Evolutionary conservation across 2,888 invertebrate species (phyloP), one percentile per base, ranked within the genome.

Genomic region (Patella caerulea): DNA sequence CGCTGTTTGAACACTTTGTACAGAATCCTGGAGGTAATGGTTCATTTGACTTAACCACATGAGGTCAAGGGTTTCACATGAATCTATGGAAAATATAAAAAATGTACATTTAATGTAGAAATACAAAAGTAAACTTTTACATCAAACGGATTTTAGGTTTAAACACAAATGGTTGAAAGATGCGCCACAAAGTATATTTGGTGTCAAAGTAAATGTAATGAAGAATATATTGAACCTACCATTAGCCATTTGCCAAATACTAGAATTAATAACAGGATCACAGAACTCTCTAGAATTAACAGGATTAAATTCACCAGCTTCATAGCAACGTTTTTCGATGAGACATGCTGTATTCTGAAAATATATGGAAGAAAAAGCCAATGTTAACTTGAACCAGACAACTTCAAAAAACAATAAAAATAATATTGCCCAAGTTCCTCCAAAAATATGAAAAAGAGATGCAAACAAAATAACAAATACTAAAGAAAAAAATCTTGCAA

Each of bases 221-320:
- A 45, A 45, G 45, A 45, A 45, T 45, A 5, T 34, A 34, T 19
- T 15, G 12, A 54, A 53, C 56, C 75, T 70, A 86, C 86, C 83
- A 65, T 80, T 77, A 9, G 83, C 82, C 24, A 19, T 74, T 75
- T 84, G 84, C 86, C 86, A 86, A 7, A 45, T 65, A 55, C 81
- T 82, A 29, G 74, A 74, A 77, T 81, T 84, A 34, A 83, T 56
- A 24, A 53, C 71, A 11, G 84, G 83, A 52, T 85, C 80, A 80
- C 86, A 86, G 65, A 78, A 86, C 69, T 83, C 69, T 19, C 82
- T 72, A 15, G 75, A 56, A 56, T 85, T 77, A 2, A 24, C 24
- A 5, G 85, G 82, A 69, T 84, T 85, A 76, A 75, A 85, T 77
- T 85, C 84, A 71, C 84, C 83, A 55, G 80, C 76, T 71, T 86